Evolutionary conservation across 1,140 invertebrate genomes (phyloP).

Genomic region (Megathymus violae): DNA sequence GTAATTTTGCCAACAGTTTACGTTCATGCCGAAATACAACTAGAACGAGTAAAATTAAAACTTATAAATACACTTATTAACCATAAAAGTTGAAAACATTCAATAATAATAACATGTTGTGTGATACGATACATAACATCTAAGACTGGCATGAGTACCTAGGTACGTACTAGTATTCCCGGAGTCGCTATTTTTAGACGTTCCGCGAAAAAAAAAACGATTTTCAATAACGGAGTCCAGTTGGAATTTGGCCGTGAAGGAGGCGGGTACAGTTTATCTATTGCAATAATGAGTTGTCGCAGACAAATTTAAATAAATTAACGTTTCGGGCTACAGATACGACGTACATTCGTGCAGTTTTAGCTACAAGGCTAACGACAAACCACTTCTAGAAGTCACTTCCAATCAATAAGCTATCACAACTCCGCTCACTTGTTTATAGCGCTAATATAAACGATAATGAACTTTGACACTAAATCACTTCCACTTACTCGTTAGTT

Average conservation of each 20-base stretch:
- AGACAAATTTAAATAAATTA: slow-evolving; percentile 68
- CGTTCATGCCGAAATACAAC: no score
- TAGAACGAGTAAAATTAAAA: no score
- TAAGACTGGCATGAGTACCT: no score
- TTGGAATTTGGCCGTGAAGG: slow-evolving; percentile 61
- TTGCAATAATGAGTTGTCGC: slow-evolving; percentile 53
- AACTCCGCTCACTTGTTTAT: slow-evolving; percentile 64
- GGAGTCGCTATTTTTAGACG: slow-evolving; percentile 13
- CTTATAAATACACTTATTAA: no score
- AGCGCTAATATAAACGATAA: slow-evolving; percentile 51
- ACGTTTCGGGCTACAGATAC: slow-evolving; percentile 51
- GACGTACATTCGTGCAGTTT: slow-evolving; percentile 51
- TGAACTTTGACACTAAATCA: slow-evolving; percentile 67
- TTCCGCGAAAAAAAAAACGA: slow-evolving; percentile 32
- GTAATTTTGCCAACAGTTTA: no score
- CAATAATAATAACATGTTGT: no score
- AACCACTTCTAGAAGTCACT: slow-evolving; percentile 61
- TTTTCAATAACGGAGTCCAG: slow-evolving; percentile 26
- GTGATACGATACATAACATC: no score
- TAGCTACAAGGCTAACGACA: slow-evolving; percentile 66
- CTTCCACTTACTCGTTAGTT: slow-evolving; percentile 41
- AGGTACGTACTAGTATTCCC: background rate
- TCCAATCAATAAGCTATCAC: slow-evolving; percentile 51
- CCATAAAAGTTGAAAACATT: no score
- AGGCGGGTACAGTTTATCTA: slow-evolving; percentile 50